Percentiles rank a stretch among this genome's conserved stretches.
These are phyloP conservation scores for Neotoma lepida DNA, from an alignment of 2,113 vertebrate species.

Conservation along the genomic window DNA sequence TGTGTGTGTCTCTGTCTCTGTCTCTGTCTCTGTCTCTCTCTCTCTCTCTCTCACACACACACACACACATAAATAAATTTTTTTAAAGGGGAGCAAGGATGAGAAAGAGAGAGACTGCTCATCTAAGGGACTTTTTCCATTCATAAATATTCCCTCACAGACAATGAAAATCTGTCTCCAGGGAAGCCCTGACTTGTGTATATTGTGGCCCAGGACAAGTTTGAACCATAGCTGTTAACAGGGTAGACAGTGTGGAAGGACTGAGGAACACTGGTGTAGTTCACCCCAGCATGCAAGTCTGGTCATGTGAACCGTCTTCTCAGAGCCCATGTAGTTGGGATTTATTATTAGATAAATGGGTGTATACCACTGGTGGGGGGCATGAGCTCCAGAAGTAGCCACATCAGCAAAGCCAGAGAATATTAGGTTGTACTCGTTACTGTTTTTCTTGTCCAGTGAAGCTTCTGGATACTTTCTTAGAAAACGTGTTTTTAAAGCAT, in stretches of 20 bases:
- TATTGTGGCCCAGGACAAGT: neutral
- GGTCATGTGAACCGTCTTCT: neutral
- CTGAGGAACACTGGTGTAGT: neutral
- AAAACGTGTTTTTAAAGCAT: neutral
- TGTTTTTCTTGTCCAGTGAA: neutral
- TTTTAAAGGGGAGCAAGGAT: neutral
- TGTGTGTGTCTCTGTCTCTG: neutral
- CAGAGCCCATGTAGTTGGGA: neutral
- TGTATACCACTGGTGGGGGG: neutral
- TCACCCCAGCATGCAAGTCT: neutral
- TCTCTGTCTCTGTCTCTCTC: neutral
- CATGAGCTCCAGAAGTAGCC: neutral
- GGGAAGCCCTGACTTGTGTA: neutral
- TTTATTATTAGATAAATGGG: neutral
- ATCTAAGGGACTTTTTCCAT: neutral
- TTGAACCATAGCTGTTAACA: neutral
- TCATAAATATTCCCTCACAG: neutral
- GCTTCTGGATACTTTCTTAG: neutral
- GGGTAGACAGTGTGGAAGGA: neutral
- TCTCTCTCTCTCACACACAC: neutral
- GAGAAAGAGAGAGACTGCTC: neutral
- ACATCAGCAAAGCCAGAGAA: neutral
- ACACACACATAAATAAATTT: neutral
- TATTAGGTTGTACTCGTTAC: neutral
- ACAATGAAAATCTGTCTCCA: neutral